Base-by-base conservation (phyloP, 53 echinoderm and acorn worm species). In the Pentamera pediparva region DNA sequence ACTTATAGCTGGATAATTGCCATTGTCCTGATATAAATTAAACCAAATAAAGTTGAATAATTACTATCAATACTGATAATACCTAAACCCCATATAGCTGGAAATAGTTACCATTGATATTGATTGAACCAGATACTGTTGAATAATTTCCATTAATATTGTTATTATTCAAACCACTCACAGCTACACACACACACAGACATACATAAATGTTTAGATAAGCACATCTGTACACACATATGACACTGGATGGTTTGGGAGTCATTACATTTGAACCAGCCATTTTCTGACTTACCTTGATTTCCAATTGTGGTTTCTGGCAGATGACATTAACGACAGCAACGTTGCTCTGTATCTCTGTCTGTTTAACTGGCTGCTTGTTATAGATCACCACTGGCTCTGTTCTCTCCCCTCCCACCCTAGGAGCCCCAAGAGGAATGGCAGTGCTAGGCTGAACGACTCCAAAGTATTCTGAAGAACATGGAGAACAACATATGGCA, bases 351-450 rank as follows among this genome's bases (percentile, higher is more conserved):
- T 63, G 17, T n/a, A n/a, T n/a, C n/a, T n/a, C n/a, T n/a, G n/a
- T n/a, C 33, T 61, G 32, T 18, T 61, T 31, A 6, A 31, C 31
- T 34, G 51, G 21, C 15, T 32, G 34, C 24, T 32, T 52, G 27
- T 61, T 88, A 53, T 39, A 69, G 35, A 92, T 88, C 62, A 77
- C 81, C 29, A 92, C 75, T 9, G 92, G 84, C 59, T 85, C 85
- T 56, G 85, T 30, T 40, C 89, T 57, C 31, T 86, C 88, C 7
- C 54, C 67, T 22, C 93, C 86, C 49, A 65, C 51, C 48, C 87
- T 39, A 4, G 93, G 93, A 49, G 85, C 67, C 3, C 82, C 81
- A 25, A 93, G 78, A 22, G 93, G 89, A 53, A 93, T 87, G 0
- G 93, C 93, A 76, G 89, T 89, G 18, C 54, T 54, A 22, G 27